Conservation (phyloP, 2,113 vertebrate species). For the Rallus limicola region DNA sequence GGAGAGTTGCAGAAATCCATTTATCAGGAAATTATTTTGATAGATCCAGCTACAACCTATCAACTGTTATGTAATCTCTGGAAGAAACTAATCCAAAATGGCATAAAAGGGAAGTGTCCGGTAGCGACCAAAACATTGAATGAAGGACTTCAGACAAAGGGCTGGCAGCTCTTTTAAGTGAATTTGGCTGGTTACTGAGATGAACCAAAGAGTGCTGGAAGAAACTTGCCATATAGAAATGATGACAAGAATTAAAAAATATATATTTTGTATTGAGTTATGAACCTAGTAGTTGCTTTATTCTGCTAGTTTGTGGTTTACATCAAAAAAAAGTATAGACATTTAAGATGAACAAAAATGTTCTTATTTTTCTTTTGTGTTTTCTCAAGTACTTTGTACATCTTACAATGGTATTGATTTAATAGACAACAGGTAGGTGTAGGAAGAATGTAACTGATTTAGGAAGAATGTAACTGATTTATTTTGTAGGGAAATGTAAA, state of each 20-base stretch:
- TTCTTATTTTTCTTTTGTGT: not conserved
- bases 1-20: not conserved
- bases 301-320: not conserved
- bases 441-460: not conserved
- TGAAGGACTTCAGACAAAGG: not conserved
- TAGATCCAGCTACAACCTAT: not conserved
- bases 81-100: conserved; percentile 24
- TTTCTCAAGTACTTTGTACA: not conserved
- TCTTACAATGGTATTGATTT: not conserved
- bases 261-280: not conserved
- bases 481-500: not conserved
- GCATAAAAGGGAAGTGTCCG: not conserved
- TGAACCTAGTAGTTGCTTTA: not conserved
- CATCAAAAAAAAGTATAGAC: not conserved
- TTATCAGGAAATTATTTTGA: not conserved
- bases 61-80: not conserved
- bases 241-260: not conserved
- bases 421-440: not conserved
- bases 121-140: not conserved
- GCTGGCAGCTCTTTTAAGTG: not conserved
- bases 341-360: not conserved
- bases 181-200: not conserved
- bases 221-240: not conserved
- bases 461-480: not conserved
- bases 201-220: not conserved